Percentiles rank a stretch among this genome's conserved stretches.
Evolutionary conservation across 2,888 invertebrate genomes (phyloP).

Genomic region (Micoletzkya japonica): DNA sequence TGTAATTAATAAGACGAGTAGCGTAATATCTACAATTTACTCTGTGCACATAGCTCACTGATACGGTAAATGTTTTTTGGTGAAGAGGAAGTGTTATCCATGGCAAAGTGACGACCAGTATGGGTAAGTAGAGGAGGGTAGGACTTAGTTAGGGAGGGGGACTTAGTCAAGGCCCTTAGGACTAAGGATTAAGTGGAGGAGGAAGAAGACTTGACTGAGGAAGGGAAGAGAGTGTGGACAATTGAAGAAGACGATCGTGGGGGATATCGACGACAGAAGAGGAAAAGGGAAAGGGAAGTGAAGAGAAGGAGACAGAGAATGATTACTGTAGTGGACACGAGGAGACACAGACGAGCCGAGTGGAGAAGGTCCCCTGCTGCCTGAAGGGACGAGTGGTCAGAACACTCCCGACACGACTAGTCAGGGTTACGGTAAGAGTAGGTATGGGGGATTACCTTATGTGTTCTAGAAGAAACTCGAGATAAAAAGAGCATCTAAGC

Average conservation of each 20-base stretch:
- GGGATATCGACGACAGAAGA: conserved; percentile 29
- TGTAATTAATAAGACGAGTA: no score
- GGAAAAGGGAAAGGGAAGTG: conserved; percentile 37
- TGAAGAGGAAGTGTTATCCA: no score
- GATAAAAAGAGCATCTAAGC: background rate
- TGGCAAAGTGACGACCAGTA: no score
- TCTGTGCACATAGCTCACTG: no score
- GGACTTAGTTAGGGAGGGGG: no score
- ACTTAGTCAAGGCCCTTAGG: no score
- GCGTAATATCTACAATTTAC: no score
- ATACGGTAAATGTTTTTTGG: no score
- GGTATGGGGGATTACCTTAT: background rate
- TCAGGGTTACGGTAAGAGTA: background rate
- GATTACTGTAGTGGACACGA: conserved; percentile 41
- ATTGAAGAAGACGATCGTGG: conserved; percentile 17
- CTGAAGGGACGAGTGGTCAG: conserved; percentile 40
- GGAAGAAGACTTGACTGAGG: background rate
- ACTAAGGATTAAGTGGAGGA: conserved; percentile 24
- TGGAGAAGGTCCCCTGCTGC: conserved; percentile 58
- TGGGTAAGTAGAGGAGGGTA: no score
- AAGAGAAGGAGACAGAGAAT: conserved; percentile 39
- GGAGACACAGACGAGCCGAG: conserved; percentile 44
- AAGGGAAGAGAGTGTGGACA: conserved; percentile 26
- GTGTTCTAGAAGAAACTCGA: background rate
- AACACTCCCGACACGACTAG: background rate